Base-by-base conservation (phyloP, 2,888 invertebrate species). In the Bimastos eiseni region DNA sequence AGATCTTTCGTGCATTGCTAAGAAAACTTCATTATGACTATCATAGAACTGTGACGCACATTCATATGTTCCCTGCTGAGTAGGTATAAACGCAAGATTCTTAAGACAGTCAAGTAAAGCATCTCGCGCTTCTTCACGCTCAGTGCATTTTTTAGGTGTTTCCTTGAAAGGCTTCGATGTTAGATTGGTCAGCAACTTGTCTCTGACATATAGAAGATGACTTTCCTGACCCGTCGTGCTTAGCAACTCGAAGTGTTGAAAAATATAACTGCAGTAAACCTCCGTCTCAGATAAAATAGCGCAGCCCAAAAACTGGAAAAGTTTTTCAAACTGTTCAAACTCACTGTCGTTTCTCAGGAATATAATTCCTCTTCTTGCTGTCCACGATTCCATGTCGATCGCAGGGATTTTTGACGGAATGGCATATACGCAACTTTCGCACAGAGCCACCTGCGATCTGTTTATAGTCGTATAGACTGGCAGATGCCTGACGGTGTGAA, bases 311-410 rank as follows among this genome's bases (percentile, higher is more conserved):
- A 90, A 88, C 33, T 91, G 88, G 89, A 92, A 92, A 36, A 93
- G 91, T 0, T 90, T 89, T 21, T 19, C 83, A 13, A n/a, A n/a
- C n/a, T n/a, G n/a, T n/a, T n/a, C n/a, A n/a, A 93, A 90, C 30
- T 88, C 83, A 17, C 90, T 55, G 89, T 93, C 91, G 19, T 88
- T 70, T 55, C 91, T 89, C 38, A 93, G 92, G 90, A 93, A 93
- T 11, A 92, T 41, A 17, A 92, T 90, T 8, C 91, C 90, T 38
- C 91, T 89, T 34, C 91, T 90, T 34, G 70, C 70, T 83, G 92
- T 91, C 93, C 93, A 93, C 1, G 90, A 84, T 24, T 92, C 90
- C 90, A 92, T 92, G 90, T 92, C 93, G n/a, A 89, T 88, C 6
- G 91, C 89, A 5, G 93, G 93, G 30, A 93, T 91, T 38, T 91